phyloP scores from a whole-genome alignment of 1,140 invertebrate species.

The Hormaphis cornu region DNA sequence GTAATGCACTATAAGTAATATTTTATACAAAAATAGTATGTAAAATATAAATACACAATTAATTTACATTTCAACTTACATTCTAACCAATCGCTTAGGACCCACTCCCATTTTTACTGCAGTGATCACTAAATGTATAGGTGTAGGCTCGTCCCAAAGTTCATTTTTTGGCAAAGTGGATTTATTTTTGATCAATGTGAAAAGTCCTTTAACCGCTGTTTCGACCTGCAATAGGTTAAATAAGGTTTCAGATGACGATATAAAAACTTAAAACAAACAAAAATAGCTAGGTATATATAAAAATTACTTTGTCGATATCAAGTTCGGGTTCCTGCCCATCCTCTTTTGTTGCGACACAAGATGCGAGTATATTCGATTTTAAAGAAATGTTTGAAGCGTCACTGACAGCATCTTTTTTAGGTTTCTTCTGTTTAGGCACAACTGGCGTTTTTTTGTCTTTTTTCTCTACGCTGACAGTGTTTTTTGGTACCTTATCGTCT shows the following conservation, averaged over 20 bases:
- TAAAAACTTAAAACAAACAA: background rate
- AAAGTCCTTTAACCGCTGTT: conserved; percentile 1
- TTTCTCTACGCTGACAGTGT: background rate
- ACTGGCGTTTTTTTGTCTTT: background rate
- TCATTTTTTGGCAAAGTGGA: conserved; percentile 1
- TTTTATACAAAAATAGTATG: background rate
- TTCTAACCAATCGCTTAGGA: conserved; percentile 11
- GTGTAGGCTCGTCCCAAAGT: conserved; percentile 3
- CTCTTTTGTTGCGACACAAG: background rate
- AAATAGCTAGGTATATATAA: background rate
- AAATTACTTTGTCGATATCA: conserved; percentile 2
- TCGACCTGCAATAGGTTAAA: background rate
- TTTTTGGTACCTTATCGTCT: background rate
- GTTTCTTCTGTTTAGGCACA: background rate
- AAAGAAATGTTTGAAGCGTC: background rate
- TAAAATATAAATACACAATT: background rate
- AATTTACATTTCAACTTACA: background rate
- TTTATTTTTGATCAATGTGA: background rate
- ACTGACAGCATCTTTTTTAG: background rate
- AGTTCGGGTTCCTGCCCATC: background rate
- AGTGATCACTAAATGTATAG: conserved; percentile 8
- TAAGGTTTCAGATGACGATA: background rate
- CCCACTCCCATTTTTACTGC: conserved; percentile 17
- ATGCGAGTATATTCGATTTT: background rate
- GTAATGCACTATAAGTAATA: background rate